Evolutionary conservation across 2,113 vertebrate genomes (phyloP).

Genomic region (Cavia porcellus): DNA sequence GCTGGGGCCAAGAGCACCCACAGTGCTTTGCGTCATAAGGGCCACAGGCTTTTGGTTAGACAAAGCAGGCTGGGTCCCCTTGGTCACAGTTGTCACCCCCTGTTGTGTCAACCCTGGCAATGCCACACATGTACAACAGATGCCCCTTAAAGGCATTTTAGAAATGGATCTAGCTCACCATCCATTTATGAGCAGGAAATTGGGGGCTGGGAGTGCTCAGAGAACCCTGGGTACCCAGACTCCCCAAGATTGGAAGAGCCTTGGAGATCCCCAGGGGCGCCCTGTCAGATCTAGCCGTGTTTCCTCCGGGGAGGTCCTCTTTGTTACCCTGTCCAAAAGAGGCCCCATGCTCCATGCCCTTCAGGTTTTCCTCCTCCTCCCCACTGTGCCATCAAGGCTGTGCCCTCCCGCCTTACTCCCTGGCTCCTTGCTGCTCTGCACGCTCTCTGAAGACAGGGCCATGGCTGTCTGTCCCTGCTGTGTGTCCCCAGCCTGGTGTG

Average conservation of each 20-base stretch:
- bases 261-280: background rate
- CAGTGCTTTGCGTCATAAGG: background rate
- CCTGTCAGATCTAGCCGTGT: background rate
- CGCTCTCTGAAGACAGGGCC: background rate
- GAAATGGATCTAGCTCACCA: background rate
- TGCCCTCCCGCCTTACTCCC: background rate
- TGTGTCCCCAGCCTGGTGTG: background rate
- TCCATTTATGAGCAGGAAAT: fast-evolving
- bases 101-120: fast-evolving
- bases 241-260: background rate
- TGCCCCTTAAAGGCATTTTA: background rate
- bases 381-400: background rate
- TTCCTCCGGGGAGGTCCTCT: background rate
- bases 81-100: background rate
- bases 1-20: background rate
- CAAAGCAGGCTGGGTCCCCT: background rate
- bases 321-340: fast-evolving
- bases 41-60: background rate
- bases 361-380: fast-evolving
- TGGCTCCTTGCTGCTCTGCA: too few relatives aligned
- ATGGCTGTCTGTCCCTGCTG: background rate
- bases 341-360: background rate
- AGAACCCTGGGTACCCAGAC: too few relatives aligned
- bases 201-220: fast-evolving
- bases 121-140: background rate